These are phyloP conservation scores for Paramormyrops hopkinsi DNA, from an alignment of 2,797 vertebrate genomes.

Conservation along the genomic window DNA sequence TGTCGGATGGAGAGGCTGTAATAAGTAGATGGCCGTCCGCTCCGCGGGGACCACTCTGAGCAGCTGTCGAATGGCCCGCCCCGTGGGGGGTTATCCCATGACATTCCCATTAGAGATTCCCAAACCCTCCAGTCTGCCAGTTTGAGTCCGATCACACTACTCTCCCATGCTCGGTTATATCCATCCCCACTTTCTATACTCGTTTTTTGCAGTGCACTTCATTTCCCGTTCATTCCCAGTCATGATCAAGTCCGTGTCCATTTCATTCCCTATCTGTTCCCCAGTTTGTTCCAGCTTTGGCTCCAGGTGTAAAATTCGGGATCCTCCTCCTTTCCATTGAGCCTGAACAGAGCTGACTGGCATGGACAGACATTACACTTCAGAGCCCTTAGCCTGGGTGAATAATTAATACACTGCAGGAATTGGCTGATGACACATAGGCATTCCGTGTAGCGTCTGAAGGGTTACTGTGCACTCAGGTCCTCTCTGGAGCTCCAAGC, in stretches of 20 bases:
- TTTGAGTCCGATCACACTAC: not conserved
- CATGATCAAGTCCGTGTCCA: not conserved
- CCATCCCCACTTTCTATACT: not conserved
- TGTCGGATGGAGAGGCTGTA: not conserved
- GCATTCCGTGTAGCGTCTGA: not conserved
- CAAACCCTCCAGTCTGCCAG: not conserved
- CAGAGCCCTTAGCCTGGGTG: not conserved
- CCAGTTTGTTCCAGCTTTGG: not conserved
- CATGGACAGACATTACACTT: not conserved
- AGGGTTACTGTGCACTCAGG: not conserved
- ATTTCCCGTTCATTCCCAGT: not conserved
- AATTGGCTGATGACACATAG: not conserved
- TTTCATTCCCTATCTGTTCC: not conserved
- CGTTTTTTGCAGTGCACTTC: not conserved
- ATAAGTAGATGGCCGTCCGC: not conserved
- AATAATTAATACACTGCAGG: constrained; percentile 10
- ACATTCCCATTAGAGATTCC: not conserved
- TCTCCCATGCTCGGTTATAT: not conserved
- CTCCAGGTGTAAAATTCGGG: not conserved
- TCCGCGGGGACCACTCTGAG: not conserved
- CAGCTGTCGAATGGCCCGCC: not conserved
- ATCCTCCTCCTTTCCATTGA: not conserved
- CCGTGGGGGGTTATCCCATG: not conserved
- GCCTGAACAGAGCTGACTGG: not conserved
- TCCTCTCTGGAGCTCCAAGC: constrained; percentile 1